Base-by-base conservation (phyloP, 2,888 invertebrate species). In the Chrysina gloriosa region DNA sequence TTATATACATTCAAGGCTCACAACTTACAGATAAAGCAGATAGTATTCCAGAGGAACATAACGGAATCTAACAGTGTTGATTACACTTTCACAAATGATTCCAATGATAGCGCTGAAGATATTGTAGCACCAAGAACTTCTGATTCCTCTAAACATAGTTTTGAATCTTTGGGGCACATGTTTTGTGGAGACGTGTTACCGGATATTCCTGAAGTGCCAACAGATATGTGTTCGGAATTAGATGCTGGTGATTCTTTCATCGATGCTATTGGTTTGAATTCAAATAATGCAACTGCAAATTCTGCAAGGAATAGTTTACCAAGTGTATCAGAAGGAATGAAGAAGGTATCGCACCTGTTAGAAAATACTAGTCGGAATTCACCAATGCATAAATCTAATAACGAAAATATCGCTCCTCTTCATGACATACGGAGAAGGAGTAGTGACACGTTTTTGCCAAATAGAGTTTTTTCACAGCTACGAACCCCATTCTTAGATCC, bases 1-100 rank as follows among this genome's bases (percentile, higher is more conserved):
- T 77, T 84, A 9, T 83, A 84, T 75, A 77, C 85, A 9, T 80
- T 88, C 27, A 82, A 83, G 72, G 86, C 85, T 0, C 87, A 88
- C 71, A 84, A 84, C 84, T 84, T 3, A 50, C 67, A 66, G 34
- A 54, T 71, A 23, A 72, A 63, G 34, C 71, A 72, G 65, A 54
- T 72, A 39, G 14, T 67, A 14, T 72, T 70, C 23, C 71, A 72
- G 34, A 69, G 61, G 50, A 65, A 42, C 47, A 14, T 14, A n/a
- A n/a, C n/a, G n/a, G n/a, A n/a, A n/a, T n/a, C n/a, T n/a, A 61
- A 66, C 14, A 52, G 39, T 9, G 45, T 64, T 56, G 67, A 64
- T 42, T 67, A 68, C 48, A 50, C 42, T 21, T 54, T 71, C 36
- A 61, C 54, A 4, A 67, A 67, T 39, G 67, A 68, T 9, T 52